A percentile compares a stretch with the other conserved stretches of the same genome.
Evolutionary conservation across 30 jellyfish, hydroid and myxozoan genomes (phyloP).

Genomic region (Aurelia sp.): DNA sequence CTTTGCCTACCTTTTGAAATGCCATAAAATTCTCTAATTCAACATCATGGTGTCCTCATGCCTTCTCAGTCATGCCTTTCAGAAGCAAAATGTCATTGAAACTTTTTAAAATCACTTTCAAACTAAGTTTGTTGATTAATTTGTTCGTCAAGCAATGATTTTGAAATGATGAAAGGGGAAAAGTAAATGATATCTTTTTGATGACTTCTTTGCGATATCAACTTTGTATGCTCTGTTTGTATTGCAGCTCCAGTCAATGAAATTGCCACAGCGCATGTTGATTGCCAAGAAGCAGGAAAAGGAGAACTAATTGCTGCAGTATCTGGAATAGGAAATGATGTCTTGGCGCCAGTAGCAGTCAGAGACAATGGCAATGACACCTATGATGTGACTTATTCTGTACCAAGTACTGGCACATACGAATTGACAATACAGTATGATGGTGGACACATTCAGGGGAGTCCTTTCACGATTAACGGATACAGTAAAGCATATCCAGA

Average conservation of each 20-base stretch:
- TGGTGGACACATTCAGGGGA: conserved; percentile 84
- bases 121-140: too few species aligned
- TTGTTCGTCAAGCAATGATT: too few species aligned
- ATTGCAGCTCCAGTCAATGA: conserved; percentile 79
- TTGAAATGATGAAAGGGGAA: too few species aligned
- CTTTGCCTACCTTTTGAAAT: too few species aligned
- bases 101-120: too few species aligned
- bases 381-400: conserved; percentile 80
- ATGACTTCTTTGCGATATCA: too few species aligned
- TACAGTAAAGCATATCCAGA: conserved; percentile 66
- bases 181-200: too few species aligned
- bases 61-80: too few species aligned
- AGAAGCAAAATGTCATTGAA: too few species aligned
- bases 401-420: conserved; percentile 79
- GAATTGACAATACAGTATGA: conserved; percentile 70
- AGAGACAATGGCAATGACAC: conserved; percentile 77
- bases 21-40: too few species aligned
- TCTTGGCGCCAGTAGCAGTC: conserved; percentile 49
- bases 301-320: conserved; percentile 87
- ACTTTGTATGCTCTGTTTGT: neutral
- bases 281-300: conserved; percentile 81
- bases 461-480: conserved; percentile 89
- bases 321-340: conserved; percentile 48
- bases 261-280: conserved; percentile 51
- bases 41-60: too few species aligned